Evolutionary conservation across 2,888 invertebrate species (phyloP).

Genomic region (Aleiodes alternator): DNA sequence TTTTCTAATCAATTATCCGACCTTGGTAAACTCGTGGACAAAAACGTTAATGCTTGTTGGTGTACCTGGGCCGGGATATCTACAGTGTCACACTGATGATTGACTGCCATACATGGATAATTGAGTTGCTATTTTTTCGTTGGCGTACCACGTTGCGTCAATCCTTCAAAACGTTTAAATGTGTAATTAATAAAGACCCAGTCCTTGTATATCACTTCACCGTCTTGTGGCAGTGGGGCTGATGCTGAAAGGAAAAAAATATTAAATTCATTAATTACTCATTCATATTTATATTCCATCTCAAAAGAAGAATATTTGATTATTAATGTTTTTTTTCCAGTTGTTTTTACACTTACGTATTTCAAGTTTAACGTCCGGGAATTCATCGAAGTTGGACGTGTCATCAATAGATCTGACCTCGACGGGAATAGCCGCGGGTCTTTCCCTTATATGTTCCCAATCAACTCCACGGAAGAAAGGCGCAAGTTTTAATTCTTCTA

Average conservation of each 20-base stretch:
- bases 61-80: conserved; percentile 72
- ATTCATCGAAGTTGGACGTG: conserved; percentile 99
- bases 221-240: conserved; percentile 92
- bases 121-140: conserved; percentile 82
- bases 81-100: conserved; percentile 65
- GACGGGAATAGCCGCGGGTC: conserved; percentile 98
- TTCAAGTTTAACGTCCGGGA: conserved; percentile 98
- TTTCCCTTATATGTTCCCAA: conserved; percentile 99
- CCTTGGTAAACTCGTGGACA: conserved; percentile 43
- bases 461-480: conserved; percentile 98
- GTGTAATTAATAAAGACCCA: conserved; percentile 99
- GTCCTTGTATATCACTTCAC: conserved; percentile 95
- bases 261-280: conserved; percentile 34
- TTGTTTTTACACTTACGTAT: conserved; percentile 86
- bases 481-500: conserved; percentile 95
- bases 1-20: conserved; percentile 25
- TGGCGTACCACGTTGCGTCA: conserved; percentile 92
- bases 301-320: conserved; percentile 7
- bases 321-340: conserved; percentile 27
- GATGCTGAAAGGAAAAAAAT: conserved; percentile 81
- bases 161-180: conserved; percentile 98
- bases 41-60: conserved; percentile 63
- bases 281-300: conserved; percentile 7
- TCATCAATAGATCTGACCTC: conserved; percentile 99
- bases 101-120: conserved; percentile 61